Evolutionary conservation across 2,797 vertebrate genomes (phyloP).

Genomic region (Mormyrus hasselquistii): DNA sequence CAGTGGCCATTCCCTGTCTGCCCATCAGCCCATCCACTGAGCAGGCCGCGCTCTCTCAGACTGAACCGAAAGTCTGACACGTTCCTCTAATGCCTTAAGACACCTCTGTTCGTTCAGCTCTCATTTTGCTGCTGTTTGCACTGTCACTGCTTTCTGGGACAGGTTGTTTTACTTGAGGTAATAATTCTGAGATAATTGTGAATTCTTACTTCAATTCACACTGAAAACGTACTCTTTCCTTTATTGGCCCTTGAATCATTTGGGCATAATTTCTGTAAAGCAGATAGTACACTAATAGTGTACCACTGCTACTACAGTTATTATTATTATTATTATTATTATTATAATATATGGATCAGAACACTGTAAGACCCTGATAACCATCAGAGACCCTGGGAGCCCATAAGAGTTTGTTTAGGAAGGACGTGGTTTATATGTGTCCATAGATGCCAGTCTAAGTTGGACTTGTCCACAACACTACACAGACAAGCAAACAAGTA

Average conservation of each 20-base stretch:
- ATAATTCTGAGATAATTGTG: neutral
- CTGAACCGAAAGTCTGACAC: neutral
- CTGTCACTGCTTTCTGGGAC: neutral
- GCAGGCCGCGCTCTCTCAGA: neutral
- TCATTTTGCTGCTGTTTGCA: neutral
- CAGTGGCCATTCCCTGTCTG: neutral
- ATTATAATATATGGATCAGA: neutral
- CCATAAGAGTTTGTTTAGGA: neutral
- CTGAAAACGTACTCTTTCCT: neutral
- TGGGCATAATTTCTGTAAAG: neutral
- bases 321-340: neutral
- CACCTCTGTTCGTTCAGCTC: neutral
- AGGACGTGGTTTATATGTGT: neutral
- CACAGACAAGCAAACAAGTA: neutral
- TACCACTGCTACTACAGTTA: neutral
- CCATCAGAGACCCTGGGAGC: neutral
- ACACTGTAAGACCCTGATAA: neutral
- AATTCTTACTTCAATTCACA: neutral
- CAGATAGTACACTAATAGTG: neutral
- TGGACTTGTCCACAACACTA: neutral
- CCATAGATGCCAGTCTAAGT: neutral
- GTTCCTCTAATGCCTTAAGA: neutral
- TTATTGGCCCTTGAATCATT: neutral
- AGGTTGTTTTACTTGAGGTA: neutral
- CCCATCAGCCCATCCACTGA: neutral